Evolutionary conservation across 2,888 invertebrate species (phyloP), one percentile per base, ranked within the genome.

Genomic region (Rhingia rostrata): DNA sequence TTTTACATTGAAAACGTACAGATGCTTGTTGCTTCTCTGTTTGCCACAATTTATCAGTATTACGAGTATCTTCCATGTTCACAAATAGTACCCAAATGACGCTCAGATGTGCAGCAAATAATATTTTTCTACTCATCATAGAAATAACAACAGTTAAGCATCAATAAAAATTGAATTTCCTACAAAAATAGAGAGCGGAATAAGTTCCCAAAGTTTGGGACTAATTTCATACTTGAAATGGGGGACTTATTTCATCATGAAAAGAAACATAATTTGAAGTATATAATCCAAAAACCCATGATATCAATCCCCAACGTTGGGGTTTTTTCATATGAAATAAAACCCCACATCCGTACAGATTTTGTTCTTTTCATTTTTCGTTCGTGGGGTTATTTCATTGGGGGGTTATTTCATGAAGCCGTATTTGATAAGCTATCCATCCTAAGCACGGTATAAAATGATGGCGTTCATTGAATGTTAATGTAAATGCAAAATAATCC

Each of bases 131-230:
- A n/a, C 4, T 53, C n/a, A 32, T 53, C 53, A 53, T 53, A 53
- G 32, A 10, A 33, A 53, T 53, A 33, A 12, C 33, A 53, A 53
- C 53, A 33, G 33, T 51, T 51, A 51, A 51, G 14, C 51, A 53
- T 53, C 53, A 53, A 53, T 53, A 33, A 33, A 5, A 53, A 33
- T 53, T 33, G 9, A 53, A 53, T 33, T 32, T 53, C 32, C 5
- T 33, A 12, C 53, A n/a, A 53, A 53, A 53, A 53, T 33, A 10
- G 30, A 49, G 5, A 10, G 32, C 9, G 51, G 33, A 51, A 49
- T 49, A 49, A 49, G 49, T 12, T 12, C 45, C 45, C 45, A 41
- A 12, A 5, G 12, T 54, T 14, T 12, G 6, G 33, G 35, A 54
- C 35, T 54, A 14, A n/a, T n/a, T 33, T 14, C 54, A 54, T 32